Evolutionary conservation across 1,140 invertebrate genomes (phyloP).

Genomic region (Panulirus ornatus): DNA sequence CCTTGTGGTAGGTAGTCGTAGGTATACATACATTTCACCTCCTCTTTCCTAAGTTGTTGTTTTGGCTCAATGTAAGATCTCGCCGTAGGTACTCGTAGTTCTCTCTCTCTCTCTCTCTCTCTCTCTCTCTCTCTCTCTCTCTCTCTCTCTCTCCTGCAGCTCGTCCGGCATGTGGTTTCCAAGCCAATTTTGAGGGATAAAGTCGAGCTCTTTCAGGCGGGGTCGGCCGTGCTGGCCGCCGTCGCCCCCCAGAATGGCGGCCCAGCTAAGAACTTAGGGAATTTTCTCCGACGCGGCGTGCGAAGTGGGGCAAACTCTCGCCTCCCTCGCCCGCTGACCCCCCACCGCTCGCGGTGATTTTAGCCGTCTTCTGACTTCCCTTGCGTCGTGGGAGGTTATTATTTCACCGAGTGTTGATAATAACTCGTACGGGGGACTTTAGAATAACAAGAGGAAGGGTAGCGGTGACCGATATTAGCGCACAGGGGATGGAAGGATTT

Average conservation of each 20-base stretch:
- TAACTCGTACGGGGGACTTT: too few relatives aligned
- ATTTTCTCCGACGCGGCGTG: conserved; percentile 61
- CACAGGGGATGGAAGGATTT: neutral
- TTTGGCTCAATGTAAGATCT: neutral
- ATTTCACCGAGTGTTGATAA: too few relatives aligned
- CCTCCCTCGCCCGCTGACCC: neutral
- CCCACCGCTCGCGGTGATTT: neutral
- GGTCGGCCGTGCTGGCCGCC: conserved; percentile 38
- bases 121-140: neutral
- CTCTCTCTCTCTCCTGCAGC: neutral
- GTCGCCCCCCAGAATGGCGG: conserved; percentile 61
- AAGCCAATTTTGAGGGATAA: conserved; percentile 72
- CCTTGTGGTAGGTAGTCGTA: too few relatives aligned
- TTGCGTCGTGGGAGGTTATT: too few relatives aligned
- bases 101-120: neutral
- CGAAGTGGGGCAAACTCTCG: conserved; percentile 49
- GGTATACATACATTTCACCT: neutral
- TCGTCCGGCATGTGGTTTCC: conserved; percentile 68
- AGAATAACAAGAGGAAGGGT: too few relatives aligned
- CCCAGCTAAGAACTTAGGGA: conserved; percentile 66
- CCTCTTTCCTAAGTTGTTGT: neutral
- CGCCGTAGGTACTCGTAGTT: neutral
- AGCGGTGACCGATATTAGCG: too few relatives aligned
- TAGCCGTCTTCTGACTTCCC: neutral
- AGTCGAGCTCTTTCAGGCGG: conserved; percentile 65